These are phyloP conservation scores for Arothron firmamentum DNA, from an alignment of 2,113 vertebrate genomes.

Conservation along the genomic window DNA sequence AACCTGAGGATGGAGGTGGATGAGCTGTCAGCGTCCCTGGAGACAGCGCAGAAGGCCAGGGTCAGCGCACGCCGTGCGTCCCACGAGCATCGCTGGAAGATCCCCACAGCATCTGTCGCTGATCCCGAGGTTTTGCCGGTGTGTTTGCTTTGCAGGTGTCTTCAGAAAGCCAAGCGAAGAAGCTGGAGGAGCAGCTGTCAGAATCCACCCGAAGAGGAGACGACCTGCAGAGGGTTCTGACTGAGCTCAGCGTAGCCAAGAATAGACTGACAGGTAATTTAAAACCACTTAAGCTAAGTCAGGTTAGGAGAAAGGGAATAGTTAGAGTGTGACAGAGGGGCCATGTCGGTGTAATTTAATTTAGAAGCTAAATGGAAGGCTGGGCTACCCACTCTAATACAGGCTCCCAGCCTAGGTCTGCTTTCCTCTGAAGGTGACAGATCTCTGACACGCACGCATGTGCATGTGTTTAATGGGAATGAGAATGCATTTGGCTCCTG, in stretches of 20 bases:
- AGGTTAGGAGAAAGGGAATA: too few relatives aligned
- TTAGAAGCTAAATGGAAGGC: too few relatives aligned
- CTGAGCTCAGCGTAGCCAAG: slow-evolving; percentile 71
- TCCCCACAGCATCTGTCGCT: too few relatives aligned
- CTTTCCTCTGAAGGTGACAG: too few relatives aligned
- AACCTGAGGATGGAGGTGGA: slow-evolving; percentile 77
- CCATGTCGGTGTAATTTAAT: too few relatives aligned
- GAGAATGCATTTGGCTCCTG: too few relatives aligned
- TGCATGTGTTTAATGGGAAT: too few relatives aligned
- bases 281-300: neutral
- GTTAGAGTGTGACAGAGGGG: too few relatives aligned
- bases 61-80: slow-evolving; percentile 27
- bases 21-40: slow-evolving; percentile 67
- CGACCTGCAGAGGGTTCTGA: slow-evolving; percentile 74
- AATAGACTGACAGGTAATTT: slow-evolving; percentile 73
- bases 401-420: too few relatives aligned
- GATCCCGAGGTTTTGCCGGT: neutral
- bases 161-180: slow-evolving; percentile 73
- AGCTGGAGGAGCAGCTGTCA: slow-evolving; percentile 74
- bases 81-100: too few relatives aligned
- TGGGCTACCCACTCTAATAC: too few relatives aligned
- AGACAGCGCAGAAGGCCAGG: slow-evolving; percentile 77
- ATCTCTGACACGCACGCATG: too few relatives aligned
- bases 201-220: slow-evolving; percentile 74
- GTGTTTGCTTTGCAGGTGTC: slow-evolving; percentile 52